Base-by-base conservation (phyloP, 1,140 invertebrate genomes). In the Pachyrhynchus sulphureomaculatus region DNA sequence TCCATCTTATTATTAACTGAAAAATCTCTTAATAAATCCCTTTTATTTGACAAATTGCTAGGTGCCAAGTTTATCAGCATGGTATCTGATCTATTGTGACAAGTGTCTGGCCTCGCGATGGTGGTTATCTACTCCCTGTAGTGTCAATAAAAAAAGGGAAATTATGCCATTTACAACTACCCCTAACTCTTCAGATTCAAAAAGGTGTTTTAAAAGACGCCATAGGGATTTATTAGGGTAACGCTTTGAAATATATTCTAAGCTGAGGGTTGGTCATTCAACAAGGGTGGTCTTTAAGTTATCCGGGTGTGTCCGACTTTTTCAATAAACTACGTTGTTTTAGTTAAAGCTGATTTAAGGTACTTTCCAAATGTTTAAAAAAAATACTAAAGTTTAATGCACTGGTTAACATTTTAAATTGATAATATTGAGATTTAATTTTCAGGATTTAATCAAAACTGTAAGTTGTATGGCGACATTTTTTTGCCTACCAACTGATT, bases 141-240 rank as follows among this genome's bases (percentile, higher is more conserved):
- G n/a, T 15, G n/a, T 15, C 18, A 12, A 15, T 18, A 42, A 42
- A 42, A 41, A 42, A 20, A 15, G n/a, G n/a, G 18, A 42, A 42
- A 42, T 42, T 42, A 42, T 42, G 39, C 39, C 39, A 20, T 21
- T 42, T 42, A 42, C 9, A 42, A 42, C 39, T 12, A 42, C 15
- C 39, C 39, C 18, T 18, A 41, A 41, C 37, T 41, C 37, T 15
- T 42, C 10, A 42, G 18, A 21, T 42, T 15, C 17, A 8, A 18
- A 12, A 42, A 42, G 39, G 39, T 42, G 39, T 20, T 42, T 15
- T 42, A 18, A 42, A 42, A 21, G 18, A 42, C 39, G 39, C 39
- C 39, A 42, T 42, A 18, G 39, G 39, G 39, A 42, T 42, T 42
- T 42, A 42, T 42, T 42, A 42, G 39, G 39, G 39, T 42, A 42